Conservation (phyloP, 2,888 invertebrate species). For the Brachynemurus nebulosus region DNA sequence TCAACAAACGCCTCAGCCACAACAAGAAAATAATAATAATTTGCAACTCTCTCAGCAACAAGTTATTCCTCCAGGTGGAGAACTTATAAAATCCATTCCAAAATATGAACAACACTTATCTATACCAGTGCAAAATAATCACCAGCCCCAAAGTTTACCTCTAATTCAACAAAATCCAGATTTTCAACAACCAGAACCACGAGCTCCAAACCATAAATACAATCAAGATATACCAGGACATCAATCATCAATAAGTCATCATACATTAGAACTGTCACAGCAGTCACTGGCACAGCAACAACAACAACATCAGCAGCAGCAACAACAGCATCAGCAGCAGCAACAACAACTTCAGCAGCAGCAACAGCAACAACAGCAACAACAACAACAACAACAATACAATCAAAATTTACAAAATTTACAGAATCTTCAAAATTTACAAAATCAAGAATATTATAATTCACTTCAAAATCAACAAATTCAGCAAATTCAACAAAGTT, state of each 20-base stretch:
- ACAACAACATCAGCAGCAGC: conserved; percentile 23
- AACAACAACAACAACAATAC: conserved; percentile 20
- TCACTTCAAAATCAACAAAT: conserved; percentile 15
- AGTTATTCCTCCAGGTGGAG: conserved; percentile 50
- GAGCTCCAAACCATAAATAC: conserved; percentile 14
- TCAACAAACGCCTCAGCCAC: conserved; percentile 15
- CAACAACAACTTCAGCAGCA: conserved; percentile 13
- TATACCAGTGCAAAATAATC: conserved; percentile 28
- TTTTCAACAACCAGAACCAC: conserved; percentile 6
- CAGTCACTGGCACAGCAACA: conserved; percentile 24
- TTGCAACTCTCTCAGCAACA: conserved; percentile 27
- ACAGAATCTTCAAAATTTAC: no score
- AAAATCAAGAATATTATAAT: conserved; percentile 6
- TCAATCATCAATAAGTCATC: conserved; percentile 11
- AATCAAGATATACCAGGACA: conserved; percentile 14
- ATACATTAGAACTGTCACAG: conserved; percentile 24
- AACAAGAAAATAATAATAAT: conserved; percentile 19
- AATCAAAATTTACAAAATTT: conserved; percentile 14
- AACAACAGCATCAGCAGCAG: conserved; percentile 15
- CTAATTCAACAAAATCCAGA: conserved; percentile 6
- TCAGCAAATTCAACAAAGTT: conserved; percentile 7
- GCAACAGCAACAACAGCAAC: conserved; percentile 25
- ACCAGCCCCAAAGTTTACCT: conserved; percentile 17
- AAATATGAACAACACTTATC: conserved; percentile 68
- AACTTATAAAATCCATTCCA: conserved; percentile 61